These are phyloP conservation scores for Holotrichia oblita DNA, from an alignment of 1,140 invertebrate species.

Conservation along the genomic window DNA sequence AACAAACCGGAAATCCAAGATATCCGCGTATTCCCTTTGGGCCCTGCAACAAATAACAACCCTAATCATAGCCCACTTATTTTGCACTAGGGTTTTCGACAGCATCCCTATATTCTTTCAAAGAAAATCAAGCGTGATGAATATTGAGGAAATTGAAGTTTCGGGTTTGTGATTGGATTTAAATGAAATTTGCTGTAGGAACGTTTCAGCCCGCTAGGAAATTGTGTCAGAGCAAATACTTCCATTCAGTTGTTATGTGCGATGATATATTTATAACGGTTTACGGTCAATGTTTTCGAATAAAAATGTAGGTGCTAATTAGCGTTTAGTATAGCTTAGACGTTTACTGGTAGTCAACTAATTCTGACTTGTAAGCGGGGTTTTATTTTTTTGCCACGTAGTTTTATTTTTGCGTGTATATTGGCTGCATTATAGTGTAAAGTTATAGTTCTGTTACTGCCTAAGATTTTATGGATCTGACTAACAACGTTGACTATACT, in stretches of 20 bases:
- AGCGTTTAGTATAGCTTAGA: no score
- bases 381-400: no score
- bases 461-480: no score
- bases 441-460: no score
- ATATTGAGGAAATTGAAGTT: conserved; percentile 26
- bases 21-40: conserved; percentile 63
- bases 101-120: neutral
- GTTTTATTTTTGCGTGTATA: no score
- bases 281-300: neutral
- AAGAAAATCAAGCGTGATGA: neutral
- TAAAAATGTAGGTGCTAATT: neutral
- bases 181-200: conserved; percentile 15
- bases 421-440: no score
- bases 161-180: neutral
- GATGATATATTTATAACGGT: no score
- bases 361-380: no score
- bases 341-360: no score
- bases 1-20: conserved; percentile 68
- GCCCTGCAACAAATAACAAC: conserved; percentile 62
- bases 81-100: neutral
- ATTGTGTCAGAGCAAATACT: neutral
- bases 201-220: neutral
- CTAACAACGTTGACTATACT: no score
- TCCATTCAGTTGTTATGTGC: neutral
- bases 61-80: conserved; percentile 25